These are phyloP conservation scores for Lycodopsis pacificus DNA, from an alignment of 2,797 vertebrate species.

Conservation along the genomic window DNA sequence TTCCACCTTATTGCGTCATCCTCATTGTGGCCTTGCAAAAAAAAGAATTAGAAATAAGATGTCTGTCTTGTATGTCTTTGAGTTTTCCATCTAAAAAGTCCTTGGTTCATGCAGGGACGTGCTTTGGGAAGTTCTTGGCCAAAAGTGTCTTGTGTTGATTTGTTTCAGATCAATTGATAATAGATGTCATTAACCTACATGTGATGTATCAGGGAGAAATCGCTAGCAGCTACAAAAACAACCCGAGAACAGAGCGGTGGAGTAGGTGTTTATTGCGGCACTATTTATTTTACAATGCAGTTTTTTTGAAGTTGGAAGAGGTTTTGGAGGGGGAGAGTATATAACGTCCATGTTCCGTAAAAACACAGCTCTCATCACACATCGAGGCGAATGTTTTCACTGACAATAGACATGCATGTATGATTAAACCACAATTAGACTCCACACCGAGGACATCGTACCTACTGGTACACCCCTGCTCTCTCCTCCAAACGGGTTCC, in stretches of 20 bases:
- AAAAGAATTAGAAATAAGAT: neutral
- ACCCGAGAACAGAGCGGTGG: constrained; percentile 17
- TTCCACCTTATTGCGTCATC: constrained; percentile 44
- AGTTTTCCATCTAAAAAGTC: neutral
- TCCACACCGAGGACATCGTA: constrained; percentile 51
- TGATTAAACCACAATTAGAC: constrained; percentile 67
- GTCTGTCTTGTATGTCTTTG: constrained; percentile 11
- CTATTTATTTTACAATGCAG: constrained; percentile 59
- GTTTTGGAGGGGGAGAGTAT: constrained; percentile 39
- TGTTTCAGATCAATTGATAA: constrained; percentile 61
- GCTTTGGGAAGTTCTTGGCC: constrained; percentile 7
- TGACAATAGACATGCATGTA: constrained; percentile 61
- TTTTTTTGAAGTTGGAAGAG: constrained; percentile 57
- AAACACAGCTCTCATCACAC: constrained; percentile 50
- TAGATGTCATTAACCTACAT: constrained; percentile 57
- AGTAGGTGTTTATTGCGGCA: constrained; percentile 64
- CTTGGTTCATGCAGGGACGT: constrained; percentile 35
- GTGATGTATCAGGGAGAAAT: constrained; percentile 51
- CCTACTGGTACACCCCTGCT: constrained; percentile 23
- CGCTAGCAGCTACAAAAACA: constrained; percentile 66
- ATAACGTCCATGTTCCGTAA: constrained; percentile 37
- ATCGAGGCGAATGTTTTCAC: constrained; percentile 65
- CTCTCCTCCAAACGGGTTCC: constrained; percentile 30
- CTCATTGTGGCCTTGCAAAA: constrained; percentile 14
- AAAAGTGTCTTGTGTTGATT: constrained; percentile 47